Evolutionary conservation across 2,888 invertebrate species (phyloP), one percentile per base, ranked within the genome.

Genomic region (Crossocerus cetratus): DNA sequence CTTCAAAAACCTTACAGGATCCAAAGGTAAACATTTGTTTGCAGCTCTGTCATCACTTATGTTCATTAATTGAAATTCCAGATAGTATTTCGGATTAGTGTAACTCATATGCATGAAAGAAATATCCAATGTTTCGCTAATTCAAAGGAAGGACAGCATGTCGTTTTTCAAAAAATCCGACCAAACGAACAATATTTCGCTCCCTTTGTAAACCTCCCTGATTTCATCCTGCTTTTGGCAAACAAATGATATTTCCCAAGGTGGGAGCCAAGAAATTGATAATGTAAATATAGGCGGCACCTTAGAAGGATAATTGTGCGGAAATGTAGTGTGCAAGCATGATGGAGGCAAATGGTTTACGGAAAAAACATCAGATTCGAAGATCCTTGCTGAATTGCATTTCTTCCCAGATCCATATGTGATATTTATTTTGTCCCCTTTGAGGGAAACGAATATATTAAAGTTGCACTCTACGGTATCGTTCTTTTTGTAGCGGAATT

Each of bases 181-280:
- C 87, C 87, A 87, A 0, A 79, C 60, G 43, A 82, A 87, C 1
- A 88, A 74, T 32, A 88, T 83, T 74, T 87, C 86, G n/a, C 62
- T 72, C 3, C 77, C 80, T n/a, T 58, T 4, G 53, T 86, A 84
- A 2, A 78, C 62, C 5, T 65, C 0, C 84, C 86, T 87, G n/a
- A 88, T 64, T n/a, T 86, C 82, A 62, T 88, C 85, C 4, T 87
- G 79, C 59, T 79, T 76, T 57, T 82, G 77, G 58, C 86, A 87
- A 45, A 85, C 20, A 14, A 70, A 63, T 0, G 83, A 84, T 44
- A 74, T 76, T 53, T 84, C 73, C 83, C 84, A 83, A 1, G 80
- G 82, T 2, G 84, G 65, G 4, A 88, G 69, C 86, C 86, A 88
- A 1, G 78, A 70, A 3, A 85, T 71, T 2, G 63, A 69, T 21